Conservation (phyloP, 2,888 invertebrate genomes). For the Morpho helenor region DNA sequence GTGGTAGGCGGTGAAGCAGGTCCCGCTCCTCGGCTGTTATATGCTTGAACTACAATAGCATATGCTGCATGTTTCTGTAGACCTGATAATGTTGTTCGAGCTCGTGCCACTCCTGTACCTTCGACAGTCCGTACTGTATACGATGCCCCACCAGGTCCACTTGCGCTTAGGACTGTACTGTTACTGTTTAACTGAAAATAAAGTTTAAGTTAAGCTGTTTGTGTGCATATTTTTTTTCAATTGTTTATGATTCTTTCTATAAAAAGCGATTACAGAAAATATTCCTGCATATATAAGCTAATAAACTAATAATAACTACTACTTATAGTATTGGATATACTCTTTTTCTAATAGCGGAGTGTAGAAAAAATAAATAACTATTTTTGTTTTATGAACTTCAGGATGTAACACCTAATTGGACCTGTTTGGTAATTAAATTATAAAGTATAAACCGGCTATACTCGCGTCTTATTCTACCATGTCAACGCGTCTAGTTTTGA, state of each 20-base stretch:
- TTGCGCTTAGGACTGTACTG: slow-evolving; percentile 63
- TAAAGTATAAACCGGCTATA: too few species aligned
- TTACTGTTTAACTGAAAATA: slow-evolving; percentile 61
- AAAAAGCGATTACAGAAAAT: too few species aligned
- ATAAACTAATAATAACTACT: background rate
- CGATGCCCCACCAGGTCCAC: slow-evolving; percentile 70
- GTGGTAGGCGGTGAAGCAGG: slow-evolving; percentile 90
- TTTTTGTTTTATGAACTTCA: too few species aligned
- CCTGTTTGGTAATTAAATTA: too few species aligned
- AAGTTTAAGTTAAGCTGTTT: background rate
- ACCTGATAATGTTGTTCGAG: slow-evolving; percentile 81
- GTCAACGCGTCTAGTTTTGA: too few species aligned
- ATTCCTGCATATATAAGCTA: background rate
- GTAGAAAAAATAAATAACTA: too few species aligned
- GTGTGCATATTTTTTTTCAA: background rate
- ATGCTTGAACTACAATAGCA: slow-evolving; percentile 91
- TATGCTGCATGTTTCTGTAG: slow-evolving; percentile 89
- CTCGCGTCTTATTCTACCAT: too few species aligned
- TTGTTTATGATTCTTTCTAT: background rate
- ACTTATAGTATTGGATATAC: too few species aligned
- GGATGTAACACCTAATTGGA: too few species aligned
- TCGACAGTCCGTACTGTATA: slow-evolving; percentile 89
- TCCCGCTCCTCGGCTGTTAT: slow-evolving; percentile 91
- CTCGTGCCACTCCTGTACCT: slow-evolving; percentile 85
- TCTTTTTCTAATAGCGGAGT: too few species aligned